Evolutionary conservation across 92 coral and sea anemone genomes (phyloP), one percentile per base, ranked within the genome.

Genomic region (Virgularia gustaviana): DNA sequence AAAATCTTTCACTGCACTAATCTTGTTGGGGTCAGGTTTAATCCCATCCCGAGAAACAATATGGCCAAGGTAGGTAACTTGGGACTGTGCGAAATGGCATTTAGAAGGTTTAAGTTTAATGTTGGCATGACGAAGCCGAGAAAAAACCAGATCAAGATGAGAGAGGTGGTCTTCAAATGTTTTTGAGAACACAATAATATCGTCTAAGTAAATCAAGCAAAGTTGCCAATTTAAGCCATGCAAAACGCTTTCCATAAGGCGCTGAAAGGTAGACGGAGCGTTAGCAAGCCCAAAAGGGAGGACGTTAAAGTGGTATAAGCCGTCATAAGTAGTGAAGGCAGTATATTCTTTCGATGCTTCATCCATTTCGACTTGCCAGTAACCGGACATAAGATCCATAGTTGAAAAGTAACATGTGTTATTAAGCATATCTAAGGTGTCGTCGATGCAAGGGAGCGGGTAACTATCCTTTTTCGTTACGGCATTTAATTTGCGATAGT

Each of bases 31-130:
- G 29, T 85, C 85, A 1, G 89, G 89, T 15, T 68, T 53, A 4
- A 85, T 64, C 0, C 89, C 95, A 0, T 78, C 20, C 0, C 52
- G 25, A 0, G 85, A 85, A 15, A 88, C 81, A 0, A 77, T 41
- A 15, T 78, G 95, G 10, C 95, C 87, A 9, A 88, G 28, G 49
- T 80, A 88, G 5, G 60, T 24, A 4, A 87, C 84, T 25, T 84
- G 16, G 2, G 10, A 2, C 11, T 61, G 36, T 0, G 49, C 85
- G 53, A 83, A 87, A 0, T 24, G 6, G 58, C 79, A 83, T 31
- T 83, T 70, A 10, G 55, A 28, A 8, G 84, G 71, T 49, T 83
- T 83, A 0, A 79, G 24, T 35, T 65, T 75, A 0, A 75, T 39
- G 24, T 75, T 66, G 0, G 77, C 85, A 6, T 58, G 74, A 5